Evolutionary conservation across 2,113 vertebrate genomes (phyloP), one percentile per base, ranked within the genome.

Genomic region (Cochlearius cochlearius): DNA sequence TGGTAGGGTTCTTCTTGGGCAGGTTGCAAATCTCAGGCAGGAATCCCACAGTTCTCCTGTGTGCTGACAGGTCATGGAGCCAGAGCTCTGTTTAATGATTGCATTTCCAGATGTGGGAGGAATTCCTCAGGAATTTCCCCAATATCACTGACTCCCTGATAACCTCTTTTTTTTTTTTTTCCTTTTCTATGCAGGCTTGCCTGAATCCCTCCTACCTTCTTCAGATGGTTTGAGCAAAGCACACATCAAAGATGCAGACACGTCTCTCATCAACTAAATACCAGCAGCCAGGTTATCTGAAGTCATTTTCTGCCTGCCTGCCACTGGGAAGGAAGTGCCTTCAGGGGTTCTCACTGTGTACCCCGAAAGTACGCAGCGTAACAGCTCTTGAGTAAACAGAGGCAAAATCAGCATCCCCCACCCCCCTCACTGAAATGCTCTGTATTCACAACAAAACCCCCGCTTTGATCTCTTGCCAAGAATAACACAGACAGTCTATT

Each of bases 401-500:
- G 66, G 77, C 49, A 56, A 73, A 86, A 69, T n/a, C 89, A 89
- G 77, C 92, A 89, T 52, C 81, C 87, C 77, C 77, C 84, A 4
- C 88, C 90, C 87, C 91, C 69, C 87, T 91, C 86, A 8, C 91
- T 88, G 94, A 56, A 90, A 66, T 55, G 14, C 47, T 72, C 34
- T 87, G 80, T 85, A 25, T 78, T 85, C 90, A 95, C 95, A 90
- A 39, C 50, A 87, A 80, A 36, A 14, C 49, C 77, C 71, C 71
- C 2, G 23, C 96, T 96, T 90, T 97, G 74, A 96, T 97, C 85
- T 56, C 62, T 50, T 72, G 87, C 96, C 96, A 96, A 79, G 87
- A 87, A 63, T 50, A 96, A 93, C 92, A 93, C 81, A 96, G 94
- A 89, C 91, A 90, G 92, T 85, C 87, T 86, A 91, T 90, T 93